Base-by-base conservation (phyloP, 92 coral and sea anemone genomes). In the Porites rus region DNA sequence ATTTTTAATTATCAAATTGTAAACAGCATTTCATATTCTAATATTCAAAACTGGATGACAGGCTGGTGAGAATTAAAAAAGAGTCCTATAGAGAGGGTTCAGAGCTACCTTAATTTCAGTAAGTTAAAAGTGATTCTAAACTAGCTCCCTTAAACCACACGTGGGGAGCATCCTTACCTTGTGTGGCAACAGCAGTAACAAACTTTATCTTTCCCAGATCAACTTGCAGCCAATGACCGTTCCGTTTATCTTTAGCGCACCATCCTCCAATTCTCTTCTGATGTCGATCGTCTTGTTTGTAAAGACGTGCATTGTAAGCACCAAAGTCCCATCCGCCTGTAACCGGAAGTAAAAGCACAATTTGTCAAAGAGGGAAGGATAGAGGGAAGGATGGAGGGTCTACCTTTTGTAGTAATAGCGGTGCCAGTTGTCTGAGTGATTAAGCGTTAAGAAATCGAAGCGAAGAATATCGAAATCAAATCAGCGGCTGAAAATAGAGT, bases 101-200 rank as follows among this genome's bases (percentile, higher is more conserved):
- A 38, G 46, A 38, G 46, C 46, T 6, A 38, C 46, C 46, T 38
- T 38, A 38, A 4, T 38, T 38, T 38, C 6, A 38, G 6, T 38
- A 38, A 3, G 46, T 38, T 38, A 38, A 38, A 38, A 38, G 46
- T 38, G 46, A 38, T 38, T 38, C 46, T 38, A 38, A 38, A 38
- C 46, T 38, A 38, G 46, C 0, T 4, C 6, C 0, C 46, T 38
- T 3, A 38, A 31, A 38, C 46, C 46, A 38, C 46, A 63, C 14
- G 7, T 20, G 7, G 38, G 4, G 38, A 31, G 0, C 11, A 3
- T 31, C 5, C 18, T 65, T 62, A 96, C 98, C 99, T 86, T 96
- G 99, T 31, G 98, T 96, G 4, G 98, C 99, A 7, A 97, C 98
- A 66, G 98, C 97, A 3, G 98, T 97, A 59, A 97, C 85, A 51